Evolutionary conservation across 2,888 invertebrate genomes (phyloP).

Genomic region (Exephanes ischioxanthus): DNA sequence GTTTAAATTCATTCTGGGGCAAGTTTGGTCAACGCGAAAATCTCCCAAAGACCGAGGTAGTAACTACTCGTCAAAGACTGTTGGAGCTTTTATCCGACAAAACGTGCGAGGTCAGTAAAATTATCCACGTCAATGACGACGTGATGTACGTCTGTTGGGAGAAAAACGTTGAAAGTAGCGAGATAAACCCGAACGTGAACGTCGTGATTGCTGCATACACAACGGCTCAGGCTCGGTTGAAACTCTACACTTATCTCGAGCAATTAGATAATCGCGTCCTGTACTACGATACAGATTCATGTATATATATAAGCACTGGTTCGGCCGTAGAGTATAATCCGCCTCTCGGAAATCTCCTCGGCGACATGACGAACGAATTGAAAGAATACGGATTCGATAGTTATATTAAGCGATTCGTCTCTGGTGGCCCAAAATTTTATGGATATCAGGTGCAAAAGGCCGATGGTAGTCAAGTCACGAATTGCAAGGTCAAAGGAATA

Average conservation of each 20-base stretch:
- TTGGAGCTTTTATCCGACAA: too few species aligned
- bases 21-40: slow-evolving; percentile 57
- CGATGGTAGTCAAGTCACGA: background rate
- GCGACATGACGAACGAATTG: slow-evolving; percentile 81
- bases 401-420: slow-evolving; percentile 78
- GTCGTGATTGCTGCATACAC: slow-evolving; percentile 80
- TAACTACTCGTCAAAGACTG: slow-evolving; percentile 54
- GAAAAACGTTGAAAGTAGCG: too few species aligned
- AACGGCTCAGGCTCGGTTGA: slow-evolving; percentile 78
- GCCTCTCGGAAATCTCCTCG: too few species aligned
- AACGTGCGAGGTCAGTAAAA: too few species aligned
- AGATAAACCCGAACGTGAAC: slow-evolving; percentile 64
- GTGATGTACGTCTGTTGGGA: too few species aligned
- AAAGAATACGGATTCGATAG: slow-evolving; percentile 71
- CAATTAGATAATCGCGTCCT: slow-evolving; percentile 74
- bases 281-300: slow-evolving; percentile 81
- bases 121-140: too few species aligned
- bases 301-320: slow-evolving; percentile 73
- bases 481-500: too few species aligned
- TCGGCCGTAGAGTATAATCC: slow-evolving; percentile 44
- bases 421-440: slow-evolving; percentile 79
- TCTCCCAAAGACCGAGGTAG: slow-evolving; percentile 63
- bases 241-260: slow-evolving; percentile 78
- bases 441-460: slow-evolving; percentile 13
- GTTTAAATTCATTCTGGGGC: slow-evolving; percentile 76